Base-by-base conservation (phyloP, 2,888 invertebrate species). In the Lissocephala sabroskyi region DNA sequence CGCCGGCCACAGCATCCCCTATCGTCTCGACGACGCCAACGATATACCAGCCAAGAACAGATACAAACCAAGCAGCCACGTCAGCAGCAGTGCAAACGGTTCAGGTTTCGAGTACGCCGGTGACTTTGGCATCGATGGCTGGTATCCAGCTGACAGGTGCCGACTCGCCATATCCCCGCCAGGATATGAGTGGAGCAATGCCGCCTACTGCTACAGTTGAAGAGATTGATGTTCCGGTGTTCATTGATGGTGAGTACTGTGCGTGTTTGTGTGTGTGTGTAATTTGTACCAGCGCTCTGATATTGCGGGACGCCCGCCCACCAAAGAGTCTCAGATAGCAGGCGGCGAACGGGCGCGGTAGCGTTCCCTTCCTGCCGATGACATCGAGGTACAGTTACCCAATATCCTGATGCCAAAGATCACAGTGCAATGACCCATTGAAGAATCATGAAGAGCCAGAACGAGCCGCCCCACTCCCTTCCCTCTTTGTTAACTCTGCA, bases 231-330 rank as follows among this genome's bases (percentile, higher is more conserved):
- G 81, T 82, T 79, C 80, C 82, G 79, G 81, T 81, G 79, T 82
- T 82, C 81, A 81, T 81, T 74, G 76, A 82, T 81, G 81, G 81
- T 81, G 82, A 81, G 82, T 81, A 82, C 81, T 81, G 80, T 82
- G 82, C n/a, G n/a, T n/a, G n/a, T n/a, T 80, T 58, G 54, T 59
- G 65, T 76, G 64, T 78, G 63, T 66, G 60, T 59, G 58, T 62
- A 62, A 64, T 62, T 51, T 52, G 70, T 71, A 71, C 74, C 59
- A 73, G 70, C 57, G 68, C 77, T 74, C 74, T 73, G 70, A 68
- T 74, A 59, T 68, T 76, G 76, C 77, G 68, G 74, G 68, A 56
- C 49, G 32, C 64, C 74, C 68, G 70, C 75, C 63, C 53, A 76
- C 75, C 76, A 68, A 60, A 41, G 68, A 68, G 68, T 75, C 67